Conservation (phyloP, 2,888 invertebrate genomes). For the Eristalinus sepulchralis region DNA sequence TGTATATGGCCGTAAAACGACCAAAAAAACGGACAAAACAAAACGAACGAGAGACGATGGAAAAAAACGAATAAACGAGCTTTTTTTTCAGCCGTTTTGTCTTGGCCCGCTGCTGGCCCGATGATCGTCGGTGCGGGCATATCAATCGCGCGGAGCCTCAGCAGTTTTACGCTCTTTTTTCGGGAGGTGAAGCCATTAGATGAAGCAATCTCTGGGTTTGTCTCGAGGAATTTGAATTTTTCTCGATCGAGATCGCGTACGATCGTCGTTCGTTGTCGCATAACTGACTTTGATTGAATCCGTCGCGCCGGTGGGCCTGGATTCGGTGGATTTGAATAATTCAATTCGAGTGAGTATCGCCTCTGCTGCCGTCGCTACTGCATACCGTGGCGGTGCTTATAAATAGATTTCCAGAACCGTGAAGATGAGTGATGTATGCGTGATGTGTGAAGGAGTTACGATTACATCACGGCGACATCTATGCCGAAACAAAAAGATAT, state of each 20-base stretch:
- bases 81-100: conserved; percentile 60
- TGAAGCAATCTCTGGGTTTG: conserved; percentile 30
- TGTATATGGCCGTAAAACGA: conserved; percentile 73
- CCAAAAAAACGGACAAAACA: conserved; percentile 5
- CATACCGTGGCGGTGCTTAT: conserved; percentile 48
- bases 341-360: conserved; percentile 40
- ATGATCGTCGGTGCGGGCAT: conserved; percentile 1
- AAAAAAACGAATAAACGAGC: conserved; percentile 46
- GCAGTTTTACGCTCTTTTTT: conserved; percentile 30
- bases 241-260: neutral
- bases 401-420: conserved; percentile 23
- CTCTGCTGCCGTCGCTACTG: no score
- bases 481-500: conserved; percentile 13
- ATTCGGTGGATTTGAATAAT: conserved; percentile 59
- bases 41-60: neutral
- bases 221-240: conserved; percentile 28
- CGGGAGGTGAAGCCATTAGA: conserved; percentile 47
- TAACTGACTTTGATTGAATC: conserved; percentile 46
- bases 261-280: conserved; percentile 3
- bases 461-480: conserved; percentile 64
- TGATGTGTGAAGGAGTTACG: conserved; percentile 48
- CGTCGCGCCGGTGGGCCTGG: conserved; percentile 15
- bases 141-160: neutral
- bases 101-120: conserved; percentile 45
- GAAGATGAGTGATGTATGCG: neutral